Evolutionary conservation across 1,140 invertebrate genomes (phyloP).

Genomic region (Vanessa atalanta): DNA sequence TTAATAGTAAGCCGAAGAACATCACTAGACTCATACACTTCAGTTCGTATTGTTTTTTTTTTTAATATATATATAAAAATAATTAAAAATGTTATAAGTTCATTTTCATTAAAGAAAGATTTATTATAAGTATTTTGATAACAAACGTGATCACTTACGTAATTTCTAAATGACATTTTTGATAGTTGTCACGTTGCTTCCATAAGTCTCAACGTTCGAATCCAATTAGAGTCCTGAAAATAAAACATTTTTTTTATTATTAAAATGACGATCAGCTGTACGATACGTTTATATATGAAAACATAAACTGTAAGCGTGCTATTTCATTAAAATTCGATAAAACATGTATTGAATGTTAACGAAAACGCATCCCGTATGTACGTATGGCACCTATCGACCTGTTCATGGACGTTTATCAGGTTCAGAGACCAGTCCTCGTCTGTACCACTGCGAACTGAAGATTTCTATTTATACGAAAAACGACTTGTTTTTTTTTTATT

Average conservation of each 20-base stretch:
- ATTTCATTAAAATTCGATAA: constrained; percentile 7
- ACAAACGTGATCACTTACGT: constrained; percentile 53
- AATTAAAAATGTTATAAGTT: too few relatives aligned
- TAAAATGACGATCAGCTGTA: background rate
- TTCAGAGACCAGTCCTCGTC: constrained; percentile 14
- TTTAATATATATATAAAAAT: too few relatives aligned
- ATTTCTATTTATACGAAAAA: constrained; percentile 36
- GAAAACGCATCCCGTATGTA: constrained; percentile 6
- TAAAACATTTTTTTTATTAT: background rate
- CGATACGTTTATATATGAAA: background rate
- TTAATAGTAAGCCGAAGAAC: constrained; percentile 49
- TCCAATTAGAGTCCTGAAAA: constrained; percentile 26
- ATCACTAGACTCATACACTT: constrained; percentile 27
- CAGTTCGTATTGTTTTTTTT: background rate
- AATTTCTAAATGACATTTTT: constrained; percentile 72
- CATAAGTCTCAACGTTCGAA: constrained; percentile 44
- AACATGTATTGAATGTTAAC: background rate
- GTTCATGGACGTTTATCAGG: constrained; percentile 6
- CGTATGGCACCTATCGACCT: background rate
- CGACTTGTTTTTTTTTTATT: constrained; percentile 40
- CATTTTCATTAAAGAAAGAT: too few relatives aligned
- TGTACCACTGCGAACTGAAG: background rate
- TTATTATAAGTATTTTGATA: too few relatives aligned
- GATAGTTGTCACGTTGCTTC: constrained; percentile 45
- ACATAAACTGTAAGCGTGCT: background rate